phyloP scores from a whole-genome alignment of 2,888 invertebrate species.

The Oxyscelio sp. region DNA sequence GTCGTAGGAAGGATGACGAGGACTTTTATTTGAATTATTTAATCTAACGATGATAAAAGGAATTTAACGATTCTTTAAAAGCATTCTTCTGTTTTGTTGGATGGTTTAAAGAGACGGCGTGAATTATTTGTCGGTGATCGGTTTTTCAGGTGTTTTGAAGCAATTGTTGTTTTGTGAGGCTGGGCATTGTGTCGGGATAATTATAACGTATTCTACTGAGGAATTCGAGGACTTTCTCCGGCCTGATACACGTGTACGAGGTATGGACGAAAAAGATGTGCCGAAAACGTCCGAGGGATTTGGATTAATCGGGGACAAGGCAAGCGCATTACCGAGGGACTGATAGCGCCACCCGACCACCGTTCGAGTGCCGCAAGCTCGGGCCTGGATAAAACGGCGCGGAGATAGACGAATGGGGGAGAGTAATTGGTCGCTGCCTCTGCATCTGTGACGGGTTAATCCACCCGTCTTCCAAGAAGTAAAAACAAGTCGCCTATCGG shows the following conservation, averaged over 20 bases:
- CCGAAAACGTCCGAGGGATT: slow-evolving; percentile 77
- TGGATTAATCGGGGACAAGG: slow-evolving; percentile 87
- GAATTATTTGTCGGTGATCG: slow-evolving; percentile 25
- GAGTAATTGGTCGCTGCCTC: slow-evolving; percentile 82
- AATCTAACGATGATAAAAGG: slow-evolving; percentile 62
- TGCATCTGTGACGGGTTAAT: slow-evolving; percentile 87
- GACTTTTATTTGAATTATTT: slow-evolving; percentile 62
- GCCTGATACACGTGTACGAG: slow-evolving; percentile 59
- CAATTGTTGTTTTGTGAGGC: slow-evolving; percentile 39
- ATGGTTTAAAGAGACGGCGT: slow-evolving; percentile 31
- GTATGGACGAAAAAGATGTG: slow-evolving; percentile 49
- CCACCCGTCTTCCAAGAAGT: slow-evolving; percentile 86
- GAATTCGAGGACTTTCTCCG: slow-evolving; percentile 65
- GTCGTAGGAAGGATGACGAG: background rate
- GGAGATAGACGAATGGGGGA: slow-evolving; percentile 60
- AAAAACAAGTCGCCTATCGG: slow-evolving; percentile 64
- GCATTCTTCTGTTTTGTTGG: slow-evolving; percentile 59
- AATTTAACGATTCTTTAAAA: slow-evolving; percentile 69
- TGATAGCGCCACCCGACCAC: slow-evolving; percentile 83
- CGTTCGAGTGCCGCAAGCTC: slow-evolving; percentile 78
- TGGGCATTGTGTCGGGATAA: slow-evolving; percentile 56
- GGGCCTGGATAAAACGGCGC: slow-evolving; percentile 50
- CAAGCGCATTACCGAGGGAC: slow-evolving; percentile 85
- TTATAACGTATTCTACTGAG: slow-evolving; percentile 60
- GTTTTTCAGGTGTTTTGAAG: background rate